Conservation (phyloP, 2,888 invertebrate genomes). For the Ptilodon capucinus region DNA sequence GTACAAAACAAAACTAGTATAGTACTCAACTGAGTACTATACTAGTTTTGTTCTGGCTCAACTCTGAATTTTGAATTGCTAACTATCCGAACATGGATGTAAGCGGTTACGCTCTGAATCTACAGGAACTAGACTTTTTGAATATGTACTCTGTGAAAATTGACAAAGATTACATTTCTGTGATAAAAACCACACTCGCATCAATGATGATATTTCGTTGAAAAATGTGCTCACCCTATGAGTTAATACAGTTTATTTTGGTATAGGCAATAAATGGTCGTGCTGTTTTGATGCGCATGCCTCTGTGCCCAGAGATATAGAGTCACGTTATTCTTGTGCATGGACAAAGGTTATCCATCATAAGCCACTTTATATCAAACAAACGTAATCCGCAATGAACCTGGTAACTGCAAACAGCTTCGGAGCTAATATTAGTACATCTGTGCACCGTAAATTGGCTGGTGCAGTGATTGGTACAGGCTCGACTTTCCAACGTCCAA, state of each 20-base stretch:
- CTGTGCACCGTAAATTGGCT: slow-evolving; percentile 23
- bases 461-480: slow-evolving; percentile 24
- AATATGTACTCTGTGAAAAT: no score
- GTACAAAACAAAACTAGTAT: no score
- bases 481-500: slow-evolving; percentile 27
- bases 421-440: slow-evolving; percentile 31
- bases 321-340: slow-evolving; percentile 28
- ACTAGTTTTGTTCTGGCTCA: slow-evolving; percentile 43
- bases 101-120: slow-evolving; percentile 30
- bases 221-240: no score
- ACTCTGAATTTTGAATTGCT: slow-evolving; percentile 46
- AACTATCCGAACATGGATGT: slow-evolving; percentile 38
- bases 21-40: slow-evolving; percentile 35
- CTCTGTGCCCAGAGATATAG: no score
- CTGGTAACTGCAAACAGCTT: slow-evolving; percentile 30
- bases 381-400: slow-evolving; percentile 28
- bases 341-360: slow-evolving; percentile 22
- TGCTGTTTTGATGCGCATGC: no score
- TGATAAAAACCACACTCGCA: no score
- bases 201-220: no score
- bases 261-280: no score
- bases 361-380: slow-evolving; percentile 24
- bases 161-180: no score
- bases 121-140: no score
- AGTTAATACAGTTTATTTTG: no score